A percentile compares a stretch with the other conserved stretches of the same genome.
Evolutionary conservation across 2,797 vertebrate genomes (phyloP).

Genomic region (Neosilurus hyrtlii): DNA sequence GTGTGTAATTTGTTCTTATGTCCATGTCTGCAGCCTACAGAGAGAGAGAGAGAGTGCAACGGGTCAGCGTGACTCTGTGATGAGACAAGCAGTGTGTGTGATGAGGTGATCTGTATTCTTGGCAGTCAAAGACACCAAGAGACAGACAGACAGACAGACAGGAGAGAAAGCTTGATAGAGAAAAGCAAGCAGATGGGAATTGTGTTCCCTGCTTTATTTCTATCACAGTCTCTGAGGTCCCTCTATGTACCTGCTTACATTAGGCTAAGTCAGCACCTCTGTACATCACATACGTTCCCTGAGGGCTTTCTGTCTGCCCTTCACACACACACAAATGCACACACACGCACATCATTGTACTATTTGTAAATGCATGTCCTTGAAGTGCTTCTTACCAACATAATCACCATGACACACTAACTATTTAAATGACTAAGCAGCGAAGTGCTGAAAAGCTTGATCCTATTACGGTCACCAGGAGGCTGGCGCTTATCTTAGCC

Average conservation of each 20-base stretch:
- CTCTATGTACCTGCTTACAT: slow-evolving; percentile 49
- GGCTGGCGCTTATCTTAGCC: no score
- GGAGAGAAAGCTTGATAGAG: slow-evolving; percentile 9
- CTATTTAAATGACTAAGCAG: no score
- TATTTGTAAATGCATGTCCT: background rate
- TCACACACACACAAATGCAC: background rate
- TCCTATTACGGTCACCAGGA: no score
- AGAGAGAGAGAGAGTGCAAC: background rate
- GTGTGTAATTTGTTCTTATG: slow-evolving; percentile 18
- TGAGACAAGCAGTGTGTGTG: slow-evolving; percentile 40
- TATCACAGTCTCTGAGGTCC: slow-evolving; percentile 27
- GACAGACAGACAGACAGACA: slow-evolving; percentile 26
- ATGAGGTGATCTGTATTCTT: slow-evolving; percentile 43
- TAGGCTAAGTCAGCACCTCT: slow-evolving; percentile 44
- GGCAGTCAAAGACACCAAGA: slow-evolving; percentile 13
- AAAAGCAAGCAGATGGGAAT: slow-evolving; percentile 34
- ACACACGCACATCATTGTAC: slow-evolving; percentile 3
- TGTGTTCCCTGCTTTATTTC: slow-evolving; percentile 29
- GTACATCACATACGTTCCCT: slow-evolving; percentile 6
- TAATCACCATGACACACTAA: no score
- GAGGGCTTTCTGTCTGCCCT: background rate
- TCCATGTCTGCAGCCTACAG: slow-evolving; percentile 15
- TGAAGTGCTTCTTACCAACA: background rate
- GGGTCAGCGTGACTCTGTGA: slow-evolving; percentile 18
- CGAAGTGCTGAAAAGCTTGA: no score